A percentile compares a stretch with the other conserved stretches of the same genome.
Evolutionary conservation across 1,140 invertebrate genomes (phyloP).

Genomic region (Neoseiulus cucumeris): DNA sequence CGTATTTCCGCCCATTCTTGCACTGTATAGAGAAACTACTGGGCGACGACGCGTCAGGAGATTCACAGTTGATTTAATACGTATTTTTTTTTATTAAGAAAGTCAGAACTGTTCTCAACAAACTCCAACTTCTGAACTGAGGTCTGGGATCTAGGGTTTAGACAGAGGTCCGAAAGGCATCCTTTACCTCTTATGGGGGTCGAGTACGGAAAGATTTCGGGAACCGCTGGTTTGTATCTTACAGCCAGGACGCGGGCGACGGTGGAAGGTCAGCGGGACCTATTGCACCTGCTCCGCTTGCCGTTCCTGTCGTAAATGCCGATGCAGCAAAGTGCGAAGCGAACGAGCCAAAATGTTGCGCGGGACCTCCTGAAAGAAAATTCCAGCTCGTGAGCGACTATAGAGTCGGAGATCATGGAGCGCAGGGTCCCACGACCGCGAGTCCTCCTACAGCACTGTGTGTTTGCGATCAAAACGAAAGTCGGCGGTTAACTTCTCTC

Average conservation of each 20-base stretch:
- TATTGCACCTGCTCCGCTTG: neutral
- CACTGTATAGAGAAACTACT: no score
- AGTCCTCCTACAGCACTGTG: neutral
- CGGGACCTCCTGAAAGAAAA: neutral
- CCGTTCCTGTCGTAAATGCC: neutral
- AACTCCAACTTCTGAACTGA: no score
- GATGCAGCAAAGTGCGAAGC: neutral
- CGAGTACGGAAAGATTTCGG: no score
- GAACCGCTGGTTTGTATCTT: neutral
- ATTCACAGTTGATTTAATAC: no score
- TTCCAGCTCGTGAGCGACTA: neutral
- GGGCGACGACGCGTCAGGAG: no score
- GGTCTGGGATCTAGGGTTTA: no score
- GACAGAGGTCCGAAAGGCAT: no score
- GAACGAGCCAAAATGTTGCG: slow-evolving; percentile 5
- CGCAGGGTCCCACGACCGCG: neutral
- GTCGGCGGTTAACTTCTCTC: neutral
- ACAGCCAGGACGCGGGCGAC: neutral
- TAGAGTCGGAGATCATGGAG: neutral
- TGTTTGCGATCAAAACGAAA: neutral
- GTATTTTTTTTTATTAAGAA: no score
- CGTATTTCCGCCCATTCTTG: no score
- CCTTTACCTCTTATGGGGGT: no score
- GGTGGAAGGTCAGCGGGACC: neutral
- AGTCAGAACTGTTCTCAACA: no score